Base-by-base conservation (phyloP, 2,113 vertebrate species). In the Gymnocephalus cernua region DNA sequence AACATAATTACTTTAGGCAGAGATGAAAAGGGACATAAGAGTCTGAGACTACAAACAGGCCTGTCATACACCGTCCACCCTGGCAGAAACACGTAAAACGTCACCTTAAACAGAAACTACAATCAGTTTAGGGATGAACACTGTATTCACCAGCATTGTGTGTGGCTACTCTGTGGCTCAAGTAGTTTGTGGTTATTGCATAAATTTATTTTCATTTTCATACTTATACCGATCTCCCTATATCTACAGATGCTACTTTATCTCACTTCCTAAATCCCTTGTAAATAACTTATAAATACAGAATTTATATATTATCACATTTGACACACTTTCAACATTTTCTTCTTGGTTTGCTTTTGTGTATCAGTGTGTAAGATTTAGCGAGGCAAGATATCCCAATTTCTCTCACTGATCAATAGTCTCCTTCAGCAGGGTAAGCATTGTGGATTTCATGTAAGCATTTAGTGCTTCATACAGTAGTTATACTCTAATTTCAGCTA, bases 1-100 rank as follows among this genome's bases (percentile, higher is more conserved):
- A 76, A 62, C 81, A 74, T 84, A 91, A 93, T 84, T 78, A 82
- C 83, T 70, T 86, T 51, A 91, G 51, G 58, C 38, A 54, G 56
- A 71, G 78, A 88, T 84, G 64, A 89, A 88, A 90, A 61, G 63
- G 27, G 21, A 83, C 54, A 62, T n/a, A 67, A 62, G 77, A 67
- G 25, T 74, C 62, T 47, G 25, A 77, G 63, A 74, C 74, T 57
- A 35, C 71, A 79, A 73, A 82, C 58, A 70, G 15, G 41, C 64
- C 47, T 51, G 32, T 79, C n/a, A 64, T 18, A 62, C 35, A 67
- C 2, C 19, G 44, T 47, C n/a, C 48, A 19, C 2, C 21, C 45
- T 48, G 48, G 15, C 44, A 65, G 38, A 67, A 45, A 50, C 56
- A 18, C 45, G 27, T 44, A 16, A 68, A 66, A 21, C 5, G 0